A percentile compares a stretch with the other conserved stretches of the same genome.
phyloP scores from a whole-genome alignment of 2,888 invertebrate genomes.

The Cantharis rufa region DNA sequence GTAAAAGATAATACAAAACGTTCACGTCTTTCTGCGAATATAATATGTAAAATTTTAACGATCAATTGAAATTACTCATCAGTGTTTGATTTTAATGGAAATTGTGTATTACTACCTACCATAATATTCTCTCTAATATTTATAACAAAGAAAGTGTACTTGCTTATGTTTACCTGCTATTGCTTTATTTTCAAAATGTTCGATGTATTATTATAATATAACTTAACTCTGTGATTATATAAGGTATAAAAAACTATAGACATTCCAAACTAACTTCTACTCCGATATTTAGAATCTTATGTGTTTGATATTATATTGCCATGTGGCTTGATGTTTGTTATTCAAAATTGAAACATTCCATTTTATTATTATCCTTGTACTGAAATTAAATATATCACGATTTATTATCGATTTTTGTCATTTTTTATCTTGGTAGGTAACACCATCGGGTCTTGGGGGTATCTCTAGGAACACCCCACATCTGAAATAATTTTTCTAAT shows the following conservation, averaged over 20 bases:
- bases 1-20: neutral
- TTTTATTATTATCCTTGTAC: neutral
- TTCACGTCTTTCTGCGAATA: neutral
- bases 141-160: neutral
- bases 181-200: neutral
- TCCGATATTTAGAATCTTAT: neutral
- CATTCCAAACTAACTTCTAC: neutral
- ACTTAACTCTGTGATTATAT: neutral
- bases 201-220: neutral
- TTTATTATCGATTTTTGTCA: neutral
- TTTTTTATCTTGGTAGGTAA: neutral
- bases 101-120: neutral
- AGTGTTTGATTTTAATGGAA: neutral
- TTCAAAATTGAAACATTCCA: neutral
- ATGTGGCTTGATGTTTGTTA: neutral
- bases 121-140: neutral
- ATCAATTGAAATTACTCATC: neutral
- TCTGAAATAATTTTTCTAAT: too few species aligned
- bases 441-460: too few species aligned
- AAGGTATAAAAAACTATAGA: neutral
- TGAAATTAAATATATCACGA: constrained; percentile 1
- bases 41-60: neutral
- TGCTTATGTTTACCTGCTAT: neutral
- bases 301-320: neutral
- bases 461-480: too few species aligned